Base-by-base conservation (phyloP, 2,888 invertebrate genomes). In the Vesta saturnalis region DNA sequence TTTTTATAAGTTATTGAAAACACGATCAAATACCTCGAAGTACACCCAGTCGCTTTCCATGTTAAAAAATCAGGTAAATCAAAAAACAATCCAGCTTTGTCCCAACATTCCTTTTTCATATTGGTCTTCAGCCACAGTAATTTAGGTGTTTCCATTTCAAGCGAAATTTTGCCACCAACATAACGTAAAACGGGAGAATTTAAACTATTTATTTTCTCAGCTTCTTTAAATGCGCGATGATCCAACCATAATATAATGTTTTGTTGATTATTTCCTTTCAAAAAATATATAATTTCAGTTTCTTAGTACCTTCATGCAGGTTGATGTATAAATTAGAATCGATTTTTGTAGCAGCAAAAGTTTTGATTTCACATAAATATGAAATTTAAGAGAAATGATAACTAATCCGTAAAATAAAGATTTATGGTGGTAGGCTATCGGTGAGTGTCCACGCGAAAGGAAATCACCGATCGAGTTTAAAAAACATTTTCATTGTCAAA, bases 111-210 rank as follows among this genome's bases (percentile, higher is more conserved):
- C 0, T 87, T 83, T 3, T 76, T 79, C 8, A 94, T 80, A 84
- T 93, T 87, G 75, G 87, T 89, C 83, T 97, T 97, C 0, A 98
- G 81, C 98, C 98, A 99, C 22, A 97, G 83, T 15, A 98, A 83
- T 85, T 98, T 99, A 0, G 98, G 97, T 67, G 94, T 92, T 87
- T 98, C 91, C 97, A 98, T 98, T 87, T 98, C 98, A n/a, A 95
- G 86, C 0, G 97, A 97, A 4, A 98, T 92, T 84, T 91, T 92
- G 0, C 96, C 96, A 1, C 98, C 98, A 1, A 96, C 94, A 85
- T 92, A 94, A 76, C 92, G 89, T 0, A 98, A 86, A 15, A 95
- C 89, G 1, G 89, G 85, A 84, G 96, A 94, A 6, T 89, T 85
- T 0, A 89, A 89, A 55, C 86, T 85, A 81, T 97, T 97, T 46